Percentiles rank a stretch among this genome's conserved stretches.
phyloP scores from a whole-genome alignment of 2,888 invertebrate species.

The Scrobipalpa atriplicella region DNA sequence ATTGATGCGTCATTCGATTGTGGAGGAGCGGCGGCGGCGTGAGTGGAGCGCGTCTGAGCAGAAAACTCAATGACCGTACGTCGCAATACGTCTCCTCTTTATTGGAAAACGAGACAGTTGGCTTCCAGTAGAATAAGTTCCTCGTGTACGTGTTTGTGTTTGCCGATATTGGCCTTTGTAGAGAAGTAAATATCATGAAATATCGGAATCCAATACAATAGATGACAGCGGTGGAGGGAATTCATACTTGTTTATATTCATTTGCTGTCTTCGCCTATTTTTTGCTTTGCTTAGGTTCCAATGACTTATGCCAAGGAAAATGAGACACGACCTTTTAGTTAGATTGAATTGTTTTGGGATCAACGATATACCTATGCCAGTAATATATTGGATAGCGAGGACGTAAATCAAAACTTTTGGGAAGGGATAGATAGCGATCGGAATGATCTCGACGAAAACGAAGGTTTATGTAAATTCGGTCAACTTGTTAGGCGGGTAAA shows the following conservation, averaged over 20 bases:
- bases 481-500: slow-evolving; percentile 52
- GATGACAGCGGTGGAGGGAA: slow-evolving; percentile 28
- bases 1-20: slow-evolving; percentile 53
- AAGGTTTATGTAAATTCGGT: slow-evolving; percentile 48
- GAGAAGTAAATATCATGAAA: slow-evolving; percentile 60
- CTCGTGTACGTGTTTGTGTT: slow-evolving; percentile 66
- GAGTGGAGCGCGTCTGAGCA: slow-evolving; percentile 62
- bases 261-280: slow-evolving; percentile 19
- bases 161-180: slow-evolving; percentile 66
- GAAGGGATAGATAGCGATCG: slow-evolving; percentile 29
- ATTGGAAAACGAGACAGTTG: slow-evolving; percentile 78
- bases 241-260: slow-evolving; percentile 18
- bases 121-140: slow-evolving; percentile 66
- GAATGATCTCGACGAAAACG: slow-evolving; percentile 32
- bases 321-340: slow-evolving; percentile 18
- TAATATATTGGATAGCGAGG: slow-evolving; percentile 28
- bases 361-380: slow-evolving; percentile 14
- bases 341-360: slow-evolving; percentile 18
- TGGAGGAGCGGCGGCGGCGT: slow-evolving; percentile 43
- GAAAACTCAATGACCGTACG: slow-evolving; percentile 74
- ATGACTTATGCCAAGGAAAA: slow-evolving; percentile 15
- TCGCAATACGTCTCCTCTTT: slow-evolving; percentile 75
- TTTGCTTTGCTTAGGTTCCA: neutral
- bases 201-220: slow-evolving; percentile 48
- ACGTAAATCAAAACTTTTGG: slow-evolving; percentile 28